Conservation (phyloP, 1,140 invertebrate genomes). For the Ridgeia piscesae region DNA sequence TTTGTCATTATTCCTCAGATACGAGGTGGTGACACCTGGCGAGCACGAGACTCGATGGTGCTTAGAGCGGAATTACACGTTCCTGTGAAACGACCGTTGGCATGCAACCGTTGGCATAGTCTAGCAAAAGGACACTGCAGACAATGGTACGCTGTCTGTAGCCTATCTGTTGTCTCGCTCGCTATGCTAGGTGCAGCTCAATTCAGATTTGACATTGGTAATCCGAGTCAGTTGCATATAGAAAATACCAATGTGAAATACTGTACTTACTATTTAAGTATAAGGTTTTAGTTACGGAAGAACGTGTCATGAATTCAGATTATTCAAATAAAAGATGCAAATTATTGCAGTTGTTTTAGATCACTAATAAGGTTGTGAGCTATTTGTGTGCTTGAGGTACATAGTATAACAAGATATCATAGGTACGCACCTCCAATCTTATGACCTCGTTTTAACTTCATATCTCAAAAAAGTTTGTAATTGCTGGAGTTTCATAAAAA, state of each 20-base stretch:
- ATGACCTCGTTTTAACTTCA: neutral
- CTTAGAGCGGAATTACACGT: neutral
- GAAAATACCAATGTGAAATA: neutral
- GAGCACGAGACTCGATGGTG: neutral
- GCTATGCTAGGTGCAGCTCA: neutral
- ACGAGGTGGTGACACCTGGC: neutral
- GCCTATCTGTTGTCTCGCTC: neutral
- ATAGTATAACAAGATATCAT: neutral
- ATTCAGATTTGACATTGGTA: neutral
- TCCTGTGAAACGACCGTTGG: neutral
- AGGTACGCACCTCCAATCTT: neutral
- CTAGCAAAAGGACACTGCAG: neutral
- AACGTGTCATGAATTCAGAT: neutral
- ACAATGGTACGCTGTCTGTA: neutral
- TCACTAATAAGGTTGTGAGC: neutral
- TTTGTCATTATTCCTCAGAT: slow-evolving; percentile 1
- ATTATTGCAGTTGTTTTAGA: neutral
- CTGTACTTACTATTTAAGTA: neutral
- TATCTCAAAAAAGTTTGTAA: neutral
- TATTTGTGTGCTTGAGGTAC: neutral
- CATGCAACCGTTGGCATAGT: neutral
- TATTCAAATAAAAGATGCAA: neutral
- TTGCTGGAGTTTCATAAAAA: neutral
- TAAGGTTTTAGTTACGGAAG: neutral
- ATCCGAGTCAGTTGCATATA: neutral